These are phyloP conservation scores for Odontesthes bonariensis DNA, from an alignment of 2,113 vertebrate species.

Conservation along the genomic window DNA sequence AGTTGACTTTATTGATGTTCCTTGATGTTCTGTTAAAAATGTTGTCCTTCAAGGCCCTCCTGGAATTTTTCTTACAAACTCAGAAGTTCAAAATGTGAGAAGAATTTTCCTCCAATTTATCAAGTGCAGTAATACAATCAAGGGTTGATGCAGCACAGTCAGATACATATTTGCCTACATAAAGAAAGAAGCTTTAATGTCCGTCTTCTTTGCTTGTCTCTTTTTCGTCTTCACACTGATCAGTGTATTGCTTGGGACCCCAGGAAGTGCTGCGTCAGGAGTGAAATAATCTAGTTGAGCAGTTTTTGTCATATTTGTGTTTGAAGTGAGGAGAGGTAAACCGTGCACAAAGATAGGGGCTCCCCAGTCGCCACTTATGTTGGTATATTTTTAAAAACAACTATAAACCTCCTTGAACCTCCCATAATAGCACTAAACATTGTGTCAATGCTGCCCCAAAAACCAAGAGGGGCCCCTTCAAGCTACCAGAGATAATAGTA, in stretches of 20 bases:
- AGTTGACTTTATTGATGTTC: constrained; percentile 13
- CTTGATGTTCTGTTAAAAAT: constrained; percentile 24
- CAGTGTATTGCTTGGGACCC: neutral
- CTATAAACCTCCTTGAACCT: neutral
- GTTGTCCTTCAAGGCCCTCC: constrained; percentile 6
- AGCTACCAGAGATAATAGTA: constrained; percentile 1
- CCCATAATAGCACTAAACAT: neutral
- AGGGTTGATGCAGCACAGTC: too few relatives aligned
- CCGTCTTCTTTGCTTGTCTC: neutral
- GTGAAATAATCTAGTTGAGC: neutral
- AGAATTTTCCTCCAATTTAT: too few relatives aligned
- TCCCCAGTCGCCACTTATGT: neutral
- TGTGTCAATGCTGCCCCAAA: neutral
- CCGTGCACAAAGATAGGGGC: neutral
- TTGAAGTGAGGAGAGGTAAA: neutral
- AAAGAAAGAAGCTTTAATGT: too few relatives aligned
- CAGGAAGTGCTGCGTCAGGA: neutral
- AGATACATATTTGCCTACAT: too few relatives aligned
- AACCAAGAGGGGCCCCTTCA: constrained; percentile 7
- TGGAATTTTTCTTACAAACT: neutral
- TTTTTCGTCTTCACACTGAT: neutral
- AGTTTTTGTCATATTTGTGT: neutral
- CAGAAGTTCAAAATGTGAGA: neutral
- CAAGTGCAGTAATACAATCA: too few relatives aligned
- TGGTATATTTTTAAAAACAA: neutral